These are phyloP conservation scores for Amyelois transitella DNA, from an alignment of 1,140 invertebrate genomes.

Conservation along the genomic window DNA sequence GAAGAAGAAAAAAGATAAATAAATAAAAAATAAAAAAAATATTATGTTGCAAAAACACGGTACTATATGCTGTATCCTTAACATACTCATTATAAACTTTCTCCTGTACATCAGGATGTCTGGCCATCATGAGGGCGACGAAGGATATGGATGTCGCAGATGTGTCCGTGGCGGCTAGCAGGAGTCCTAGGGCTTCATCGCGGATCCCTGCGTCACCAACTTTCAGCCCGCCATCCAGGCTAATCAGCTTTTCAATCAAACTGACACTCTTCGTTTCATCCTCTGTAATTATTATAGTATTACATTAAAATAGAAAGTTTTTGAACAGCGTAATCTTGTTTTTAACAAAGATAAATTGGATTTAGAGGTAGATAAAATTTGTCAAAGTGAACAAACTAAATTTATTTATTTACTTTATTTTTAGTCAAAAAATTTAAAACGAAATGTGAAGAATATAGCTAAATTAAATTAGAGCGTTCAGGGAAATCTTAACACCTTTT, in stretches of 20 bases:
- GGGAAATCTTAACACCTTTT: too few species aligned
- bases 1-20: too few species aligned
- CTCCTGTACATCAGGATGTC: conserved; percentile 19
- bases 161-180: conserved; percentile 31
- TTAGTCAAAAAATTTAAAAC: too few species aligned
- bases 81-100: conserved; percentile 27
- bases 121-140: conserved; percentile 18
- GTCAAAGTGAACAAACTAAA: conserved; percentile 6
- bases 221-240: conserved; percentile 1
- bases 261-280: conserved; percentile 1
- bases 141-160: conserved; percentile 20
- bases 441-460: too few species aligned
- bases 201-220: conserved; percentile 18
- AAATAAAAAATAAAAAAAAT: too few species aligned
- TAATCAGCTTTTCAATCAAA: not conserved
- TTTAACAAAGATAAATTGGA: too few species aligned
- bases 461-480: too few species aligned
- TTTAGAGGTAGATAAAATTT: not conserved
- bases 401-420: too few species aligned
- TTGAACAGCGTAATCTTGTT: not conserved
- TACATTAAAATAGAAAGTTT: not conserved
- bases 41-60: too few species aligned
- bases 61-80: not conserved
- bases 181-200: conserved; percentile 24
- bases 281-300: not conserved